Evolutionary conservation across 2,113 vertebrate species (phyloP), one percentile per base, ranked within the genome.

Genomic region (Craseonycteris thonglongyai): DNA sequence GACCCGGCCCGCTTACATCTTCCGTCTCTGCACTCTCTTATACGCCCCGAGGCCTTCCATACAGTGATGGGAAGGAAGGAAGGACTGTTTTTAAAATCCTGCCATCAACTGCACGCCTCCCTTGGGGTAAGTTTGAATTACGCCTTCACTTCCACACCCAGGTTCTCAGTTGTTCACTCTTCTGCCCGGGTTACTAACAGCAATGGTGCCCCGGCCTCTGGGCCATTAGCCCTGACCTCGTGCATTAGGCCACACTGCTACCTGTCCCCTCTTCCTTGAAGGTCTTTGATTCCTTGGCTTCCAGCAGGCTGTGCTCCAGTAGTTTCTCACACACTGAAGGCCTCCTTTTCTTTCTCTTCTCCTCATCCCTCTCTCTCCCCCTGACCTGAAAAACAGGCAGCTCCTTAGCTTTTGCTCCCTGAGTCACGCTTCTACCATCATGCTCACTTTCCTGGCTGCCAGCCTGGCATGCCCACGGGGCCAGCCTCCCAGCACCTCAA

Each of bases 231-330:
- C 19, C 19, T 30, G 59, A 19, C 38, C 56, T 47, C 2, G 45
- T 56, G 63, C 24, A 16, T 2, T 63, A 63, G 61, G 35, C 7
- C 6, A 54, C 16, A 9, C 42, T 22, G 51, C 15, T 30, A 3
- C 8, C 54, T 11, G 26, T 24, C 10, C 26, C 35, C 1, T 81
- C n/a, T 2, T 51, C 30, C 12, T 15, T n/a, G 42, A 76, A 21
- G 6, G 10, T 16, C 65, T 54, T n/a, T 38, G n/a, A 26, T 45
- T 56, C 5, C 7, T 76, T 8, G 79, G 45, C 21, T 74, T 30
- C 45, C 1, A 3, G 28, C 12, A 30, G 0, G 7, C 49, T 59
- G 7, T 0, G 0, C 18, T 11, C 1, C 74, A 28, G 81, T 0
- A 22, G 28, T 26, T 59, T 10, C 79, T 42, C 56, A 47, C 38